Conservation (phyloP, 2,888 invertebrate species). For the Clunio marinus region DNA sequence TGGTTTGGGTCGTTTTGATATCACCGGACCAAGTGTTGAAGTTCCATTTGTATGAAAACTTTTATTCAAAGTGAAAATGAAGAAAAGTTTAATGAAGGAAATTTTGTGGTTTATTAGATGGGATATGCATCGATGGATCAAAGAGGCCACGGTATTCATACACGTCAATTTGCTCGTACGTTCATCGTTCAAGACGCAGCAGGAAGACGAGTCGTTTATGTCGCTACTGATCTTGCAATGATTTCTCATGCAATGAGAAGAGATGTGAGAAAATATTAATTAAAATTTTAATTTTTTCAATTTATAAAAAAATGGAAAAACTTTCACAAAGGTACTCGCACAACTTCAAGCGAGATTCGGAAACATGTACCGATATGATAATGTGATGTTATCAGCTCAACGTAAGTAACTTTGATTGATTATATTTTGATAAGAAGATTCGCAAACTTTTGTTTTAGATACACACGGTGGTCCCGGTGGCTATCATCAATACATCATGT, state of each 20-base stretch:
- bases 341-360: slow-evolving; percentile 64
- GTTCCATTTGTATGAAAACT: slow-evolving; percentile 69
- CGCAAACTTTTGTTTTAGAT: background rate
- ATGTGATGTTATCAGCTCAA: slow-evolving; percentile 84
- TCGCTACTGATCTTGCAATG: slow-evolving; percentile 85
- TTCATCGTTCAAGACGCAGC: slow-evolving; percentile 73
- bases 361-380: slow-evolving; percentile 66
- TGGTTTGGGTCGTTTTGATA: slow-evolving; percentile 85
- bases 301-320: too few species aligned
- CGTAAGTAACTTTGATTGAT: slow-evolving; percentile 48
- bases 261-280: too few species aligned
- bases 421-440: background rate
- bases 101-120: slow-evolving; percentile 56
- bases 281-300: too few species aligned
- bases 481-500: slow-evolving; percentile 15
- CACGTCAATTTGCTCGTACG: slow-evolving; percentile 80
- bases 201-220: slow-evolving; percentile 65
- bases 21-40: slow-evolving; percentile 87
- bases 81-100: background rate
- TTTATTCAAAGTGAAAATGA: background rate
- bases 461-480: slow-evolving; percentile 31
- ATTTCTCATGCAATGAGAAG: slow-evolving; percentile 73
- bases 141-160: slow-evolving; percentile 76
- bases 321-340: too few species aligned
- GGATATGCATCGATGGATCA: slow-evolving; percentile 87